Percentiles rank a stretch among this genome's conserved stretches.
Conservation (phyloP, 1,140 invertebrate genomes). For the Drosophila lowei region DNA sequence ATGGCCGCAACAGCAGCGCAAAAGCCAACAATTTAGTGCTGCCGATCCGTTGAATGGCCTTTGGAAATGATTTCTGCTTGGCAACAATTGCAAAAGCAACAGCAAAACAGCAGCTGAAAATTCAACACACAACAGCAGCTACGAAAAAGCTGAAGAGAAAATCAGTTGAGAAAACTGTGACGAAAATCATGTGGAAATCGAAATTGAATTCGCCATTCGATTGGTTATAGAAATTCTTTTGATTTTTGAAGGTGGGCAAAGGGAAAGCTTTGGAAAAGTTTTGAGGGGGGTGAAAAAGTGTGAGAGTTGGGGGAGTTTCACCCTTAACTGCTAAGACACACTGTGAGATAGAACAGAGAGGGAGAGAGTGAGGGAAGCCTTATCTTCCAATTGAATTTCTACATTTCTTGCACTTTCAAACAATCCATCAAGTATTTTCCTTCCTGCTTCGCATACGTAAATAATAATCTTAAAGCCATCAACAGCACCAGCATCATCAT, state of each 20-base stretch:
- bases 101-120: conserved; percentile 12
- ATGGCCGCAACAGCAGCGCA: conserved; percentile 50
- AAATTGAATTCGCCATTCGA: conserved; percentile 1
- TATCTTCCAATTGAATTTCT: no score
- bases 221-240: neutral
- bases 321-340: no score
- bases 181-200: conserved; percentile 23
- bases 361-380: no score
- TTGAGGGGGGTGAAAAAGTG: no score
- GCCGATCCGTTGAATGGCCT: conserved; percentile 63
- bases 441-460: neutral
- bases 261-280: no score
- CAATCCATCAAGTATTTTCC: neutral
- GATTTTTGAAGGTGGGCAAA: neutral
- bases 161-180: conserved; percentile 38
- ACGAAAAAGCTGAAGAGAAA: conserved; percentile 14
- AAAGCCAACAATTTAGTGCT: conserved; percentile 47
- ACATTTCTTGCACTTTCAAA: no score
- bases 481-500: neutral
- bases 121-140: conserved; percentile 23
- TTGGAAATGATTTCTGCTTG: conserved; percentile 69
- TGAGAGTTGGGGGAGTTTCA: no score
- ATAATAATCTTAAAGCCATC: neutral
- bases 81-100: conserved; percentile 46
- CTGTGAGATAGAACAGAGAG: no score